Evolutionary conservation across 2,113 vertebrate species (phyloP).

Genomic region (Falcunculus frontatus): DNA sequence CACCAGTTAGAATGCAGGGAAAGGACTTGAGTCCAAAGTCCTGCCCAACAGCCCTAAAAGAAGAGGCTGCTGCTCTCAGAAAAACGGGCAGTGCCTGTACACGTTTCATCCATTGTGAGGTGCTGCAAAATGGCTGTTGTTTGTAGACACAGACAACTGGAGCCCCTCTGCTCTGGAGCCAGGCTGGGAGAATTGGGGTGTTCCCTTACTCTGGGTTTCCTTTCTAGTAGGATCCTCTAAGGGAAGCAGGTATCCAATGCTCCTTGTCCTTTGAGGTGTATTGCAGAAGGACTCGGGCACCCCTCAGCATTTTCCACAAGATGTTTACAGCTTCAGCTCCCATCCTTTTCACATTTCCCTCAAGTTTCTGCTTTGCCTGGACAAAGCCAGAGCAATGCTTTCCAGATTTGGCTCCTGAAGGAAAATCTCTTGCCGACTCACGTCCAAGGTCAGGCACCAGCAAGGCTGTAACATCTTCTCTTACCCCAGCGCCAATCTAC

Average conservation of each 20-base stretch:
- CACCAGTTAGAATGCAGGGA: neutral
- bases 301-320: neutral
- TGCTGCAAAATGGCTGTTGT: neutral
- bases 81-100: neutral
- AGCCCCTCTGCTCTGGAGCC: neutral
- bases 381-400: neutral
- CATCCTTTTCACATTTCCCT: neutral
- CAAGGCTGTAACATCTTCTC: neutral
- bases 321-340: neutral
- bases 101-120: neutral
- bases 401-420: neutral
- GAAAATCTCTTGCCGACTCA: neutral
- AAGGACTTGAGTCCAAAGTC: neutral
- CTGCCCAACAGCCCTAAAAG: neutral
- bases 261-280: neutral
- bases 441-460: neutral
- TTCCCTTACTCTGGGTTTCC: neutral
- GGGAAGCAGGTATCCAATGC: neutral
- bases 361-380: neutral
- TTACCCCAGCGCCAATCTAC: neutral
- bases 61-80: neutral
- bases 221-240: neutral
- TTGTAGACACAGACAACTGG: neutral
- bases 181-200: neutral
- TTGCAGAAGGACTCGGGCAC: neutral